Base-by-base conservation (phyloP, 2,797 vertebrate species). In the Lophotriccus pileatus region DNA sequence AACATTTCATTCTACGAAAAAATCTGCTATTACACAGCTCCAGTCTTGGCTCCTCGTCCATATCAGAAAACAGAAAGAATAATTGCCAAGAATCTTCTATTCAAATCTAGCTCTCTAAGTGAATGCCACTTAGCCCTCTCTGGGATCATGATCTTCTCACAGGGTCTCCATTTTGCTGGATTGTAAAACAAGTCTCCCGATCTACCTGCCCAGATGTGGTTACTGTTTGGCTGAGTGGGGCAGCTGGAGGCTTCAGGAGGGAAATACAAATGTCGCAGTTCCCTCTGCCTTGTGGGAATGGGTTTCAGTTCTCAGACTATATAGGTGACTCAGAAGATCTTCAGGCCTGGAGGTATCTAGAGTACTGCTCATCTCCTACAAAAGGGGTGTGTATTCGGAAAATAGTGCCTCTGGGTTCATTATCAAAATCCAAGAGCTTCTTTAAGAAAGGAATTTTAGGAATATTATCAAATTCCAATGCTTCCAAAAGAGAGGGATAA, bases 181-280 rank as follows among this genome's bases (percentile, higher is more conserved):
- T 68, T 16, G 46, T 3, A 60, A 74, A 49, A 52, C 43, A 83
- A 52, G 60, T 19, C n/a, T 77, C 41, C 34, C 4, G 3, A 41
- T 8, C 25, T 7, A 2, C 17, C 17, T 15, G 49, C 67, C 53
- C 25, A 32, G n/a, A n/a, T 0, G 0, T 34, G 30, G 43, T 27
- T 64, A 36, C 41, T 3, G 1, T 59, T 49, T 68, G 50, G 44
- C 46, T 19, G 16, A 49, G 12, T 0, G 24, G 12, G n/a, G 41
- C 12, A 78, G 53, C 12, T 25, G 55, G 21, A 55, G 39, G 28
- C 50, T 79, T 67, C 41, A 18, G 55, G 20, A 70, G 23, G 67
- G 47, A 69, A 59, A 14, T 1, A 69, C 7, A 69, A 73, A 41
- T 3, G 9, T 46, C 78, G 50, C 23, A 22, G 25, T 52, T 55